Percentiles rank a stretch among this genome's conserved stretches.
Conservation (phyloP, 2,113 vertebrate species). For the Triplophysa tibetana region DNA sequence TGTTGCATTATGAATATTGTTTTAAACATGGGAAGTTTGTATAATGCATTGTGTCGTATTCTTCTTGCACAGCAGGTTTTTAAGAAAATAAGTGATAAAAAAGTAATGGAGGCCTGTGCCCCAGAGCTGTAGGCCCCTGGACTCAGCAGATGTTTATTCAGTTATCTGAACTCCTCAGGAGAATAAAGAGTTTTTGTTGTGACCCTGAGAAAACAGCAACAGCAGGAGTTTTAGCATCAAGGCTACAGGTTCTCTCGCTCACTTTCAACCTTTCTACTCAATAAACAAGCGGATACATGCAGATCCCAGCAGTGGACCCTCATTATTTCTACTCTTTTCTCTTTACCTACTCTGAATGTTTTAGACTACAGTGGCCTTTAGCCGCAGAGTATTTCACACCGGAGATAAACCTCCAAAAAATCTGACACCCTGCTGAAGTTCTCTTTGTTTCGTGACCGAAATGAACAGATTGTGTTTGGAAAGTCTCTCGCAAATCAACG, state of each 20-base stretch:
- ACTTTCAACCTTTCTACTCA: background rate
- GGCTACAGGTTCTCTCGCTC: background rate
- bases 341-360: constrained; percentile 1
- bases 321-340: constrained; percentile 8
- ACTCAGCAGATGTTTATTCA: background rate
- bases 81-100: too few species aligned
- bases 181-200: background rate
- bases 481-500: constrained; percentile 19
- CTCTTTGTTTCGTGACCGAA: constrained; percentile 15
- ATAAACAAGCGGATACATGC: background rate
- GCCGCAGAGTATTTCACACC: background rate
- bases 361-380: background rate
- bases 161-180: background rate
- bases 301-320: background rate
- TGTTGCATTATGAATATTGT: too few species aligned
- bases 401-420: constrained; percentile 11
- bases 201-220: background rate
- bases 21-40: too few species aligned
- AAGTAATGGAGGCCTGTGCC: too few species aligned
- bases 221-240: constrained; percentile 1
- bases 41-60: too few species aligned
- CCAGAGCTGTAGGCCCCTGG: too few species aligned
- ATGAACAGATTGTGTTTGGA: constrained; percentile 25
- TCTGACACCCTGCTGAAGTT: background rate
- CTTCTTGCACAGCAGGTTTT: too few species aligned